Evolutionary conservation across 2,797 vertebrate genomes (phyloP), one percentile per base, ranked within the genome.

Genomic region (Microctenopoma lineatum): DNA sequence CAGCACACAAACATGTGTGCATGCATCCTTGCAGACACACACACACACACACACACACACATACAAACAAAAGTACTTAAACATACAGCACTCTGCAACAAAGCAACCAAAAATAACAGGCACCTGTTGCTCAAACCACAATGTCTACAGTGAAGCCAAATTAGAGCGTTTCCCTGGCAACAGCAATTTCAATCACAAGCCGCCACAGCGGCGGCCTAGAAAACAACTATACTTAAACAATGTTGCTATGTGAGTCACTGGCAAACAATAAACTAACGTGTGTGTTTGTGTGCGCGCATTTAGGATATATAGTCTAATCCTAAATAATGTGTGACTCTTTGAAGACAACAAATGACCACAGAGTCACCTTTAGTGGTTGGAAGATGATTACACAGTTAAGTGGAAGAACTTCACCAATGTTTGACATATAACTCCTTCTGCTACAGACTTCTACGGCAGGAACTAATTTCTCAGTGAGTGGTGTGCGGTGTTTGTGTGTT

Each of bases 111-210:
- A 92, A 90, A 93, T 91, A 92, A 92, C 93, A 92, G 77, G 75
- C 92, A 94, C 93, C 92, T 94, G 92, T 92, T 93, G 90, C 89
- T 90, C 66, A 89, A 92, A 92, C 92, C 90, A 84, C 92, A 92
- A 80, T 89, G 89, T 92, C 87, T 91, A 90, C 89, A 83, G 83
- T 88, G 87, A 86, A 86, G 87, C 88, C 81, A 92, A 94, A 94
- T 94, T 92, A 92, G 92, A 92, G 75, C 83, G 84, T 92, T 83
- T 79, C 91, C 92, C 51, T 84, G 79, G 90, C 88, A 94, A 94
- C 92, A 41, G 75, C 66, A 79, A 86, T 90, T 90, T 89, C 77
- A 89, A 91, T 91, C 88, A 85, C 76, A 89, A 85, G 73, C 84
- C 77, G 29, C 83, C 77, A 34, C 89, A 63, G 72, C 75, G 50